Percentiles rank a stretch among this genome's conserved stretches.
phyloP scores from a whole-genome alignment of 2,797 vertebrate species.

The Epinephelus malabaricus region DNA sequence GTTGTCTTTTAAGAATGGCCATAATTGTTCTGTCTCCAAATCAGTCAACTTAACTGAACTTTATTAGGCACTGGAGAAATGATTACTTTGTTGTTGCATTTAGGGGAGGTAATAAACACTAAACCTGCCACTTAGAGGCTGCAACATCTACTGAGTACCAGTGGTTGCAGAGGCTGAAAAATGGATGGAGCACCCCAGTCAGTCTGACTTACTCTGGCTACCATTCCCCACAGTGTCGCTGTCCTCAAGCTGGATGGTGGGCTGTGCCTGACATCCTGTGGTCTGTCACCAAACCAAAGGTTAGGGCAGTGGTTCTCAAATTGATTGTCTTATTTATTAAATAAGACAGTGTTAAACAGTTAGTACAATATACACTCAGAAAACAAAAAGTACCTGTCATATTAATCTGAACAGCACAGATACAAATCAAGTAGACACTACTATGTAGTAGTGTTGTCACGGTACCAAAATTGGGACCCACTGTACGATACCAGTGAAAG shows the following conservation, averaged over 20 bases:
- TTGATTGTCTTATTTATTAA: too few species aligned
- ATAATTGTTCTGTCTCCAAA: background rate
- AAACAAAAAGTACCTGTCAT: too few species aligned
- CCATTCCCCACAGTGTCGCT: too few species aligned
- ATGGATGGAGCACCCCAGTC: background rate
- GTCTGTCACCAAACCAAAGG: background rate
- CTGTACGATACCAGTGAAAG: too few species aligned
- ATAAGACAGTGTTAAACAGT: too few species aligned
- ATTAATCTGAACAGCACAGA: too few species aligned
- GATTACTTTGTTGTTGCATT: background rate
- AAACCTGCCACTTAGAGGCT: too few species aligned
- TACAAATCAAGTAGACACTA: too few species aligned
- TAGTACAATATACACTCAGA: too few species aligned
- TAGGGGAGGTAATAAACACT: background rate
- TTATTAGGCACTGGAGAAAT: background rate
- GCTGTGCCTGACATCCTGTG: background rate
- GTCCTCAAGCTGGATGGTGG: background rate
- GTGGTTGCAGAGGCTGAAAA: background rate
- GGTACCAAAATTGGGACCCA: too few species aligned
- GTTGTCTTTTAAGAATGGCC: background rate
- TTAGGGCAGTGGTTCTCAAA: too few species aligned
- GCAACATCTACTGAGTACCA: background rate
- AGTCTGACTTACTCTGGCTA: background rate
- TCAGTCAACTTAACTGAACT: background rate
- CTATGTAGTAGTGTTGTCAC: too few species aligned